Evolutionary conservation across 2,113 vertebrate genomes (phyloP).

Genomic region (Oenanthe melanoleuca): DNA sequence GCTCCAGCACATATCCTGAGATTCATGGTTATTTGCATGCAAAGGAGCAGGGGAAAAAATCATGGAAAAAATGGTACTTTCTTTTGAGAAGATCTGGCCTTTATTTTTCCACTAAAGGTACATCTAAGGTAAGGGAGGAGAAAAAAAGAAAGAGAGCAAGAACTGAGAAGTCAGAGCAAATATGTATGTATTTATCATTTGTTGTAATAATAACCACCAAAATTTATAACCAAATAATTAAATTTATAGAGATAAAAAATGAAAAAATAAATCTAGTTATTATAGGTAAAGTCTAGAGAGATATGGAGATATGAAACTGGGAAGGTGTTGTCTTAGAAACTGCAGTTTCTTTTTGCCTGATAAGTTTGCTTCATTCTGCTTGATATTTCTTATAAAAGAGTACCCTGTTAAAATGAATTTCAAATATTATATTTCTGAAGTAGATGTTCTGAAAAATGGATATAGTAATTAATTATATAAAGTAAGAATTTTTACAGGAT

Average conservation of each 20-base stretch:
- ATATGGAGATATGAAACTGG: neutral
- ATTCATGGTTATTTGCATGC: constrained; percentile 92
- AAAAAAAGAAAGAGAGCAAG: neutral
- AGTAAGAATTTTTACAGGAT: neutral
- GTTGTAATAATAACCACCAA: neutral
- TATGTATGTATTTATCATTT: neutral
- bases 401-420: neutral
- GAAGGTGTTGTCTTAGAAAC: neutral
- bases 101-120: constrained; percentile 97
- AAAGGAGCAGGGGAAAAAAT: constrained; percentile 93
- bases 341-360: neutral
- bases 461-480: neutral
- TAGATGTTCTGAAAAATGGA: neutral
- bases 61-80: constrained; percentile 95
- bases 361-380: neutral
- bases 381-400: neutral
- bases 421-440: neutral
- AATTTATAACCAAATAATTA: neutral
- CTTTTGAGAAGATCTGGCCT: constrained; percentile 93
- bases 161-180: neutral
- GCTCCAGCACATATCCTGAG: constrained; percentile 92
- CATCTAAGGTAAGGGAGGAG: constrained; percentile 86
- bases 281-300: neutral
- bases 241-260: neutral
- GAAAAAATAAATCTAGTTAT: neutral